Evolutionary conservation across 2,113 vertebrate species (phyloP).

Genomic region (Cygnus buccinator): DNA sequence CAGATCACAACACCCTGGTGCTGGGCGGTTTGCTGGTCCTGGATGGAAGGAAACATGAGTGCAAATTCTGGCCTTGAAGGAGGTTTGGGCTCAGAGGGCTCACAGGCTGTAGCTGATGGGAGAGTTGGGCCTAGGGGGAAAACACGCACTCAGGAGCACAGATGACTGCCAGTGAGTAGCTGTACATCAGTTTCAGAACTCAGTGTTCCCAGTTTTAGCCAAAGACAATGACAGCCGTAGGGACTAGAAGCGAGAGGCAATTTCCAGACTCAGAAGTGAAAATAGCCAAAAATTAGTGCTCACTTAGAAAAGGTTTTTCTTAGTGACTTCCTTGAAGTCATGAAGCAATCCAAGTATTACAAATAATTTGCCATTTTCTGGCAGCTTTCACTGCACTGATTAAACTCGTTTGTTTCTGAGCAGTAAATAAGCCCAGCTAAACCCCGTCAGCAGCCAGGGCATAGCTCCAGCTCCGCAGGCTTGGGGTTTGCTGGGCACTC

Average conservation of each 20-base stretch:
- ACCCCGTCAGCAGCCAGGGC: neutral
- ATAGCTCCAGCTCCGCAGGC: neutral
- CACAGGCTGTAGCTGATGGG: neutral
- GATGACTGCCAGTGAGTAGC: neutral
- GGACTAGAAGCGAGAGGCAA: neutral
- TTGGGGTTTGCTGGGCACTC: neutral
- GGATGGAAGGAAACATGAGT: neutral
- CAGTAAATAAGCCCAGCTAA: neutral
- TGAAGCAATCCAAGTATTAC: neutral
- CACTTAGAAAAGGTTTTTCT: neutral
- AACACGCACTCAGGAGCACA: accelerated
- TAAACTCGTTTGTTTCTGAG: neutral
- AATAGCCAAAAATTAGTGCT: neutral
- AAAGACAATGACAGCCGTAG: neutral
- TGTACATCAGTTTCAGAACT: neutral
- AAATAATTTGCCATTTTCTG: neutral
- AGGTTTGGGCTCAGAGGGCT: neutral
- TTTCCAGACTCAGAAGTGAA: neutral
- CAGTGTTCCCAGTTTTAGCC: neutral
- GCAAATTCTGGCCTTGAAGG: neutral
- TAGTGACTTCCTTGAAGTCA: neutral
- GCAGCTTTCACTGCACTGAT: neutral
- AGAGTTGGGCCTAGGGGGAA: neutral
- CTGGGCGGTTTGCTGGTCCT: neutral
- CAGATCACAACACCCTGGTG: neutral